phyloP scores from a whole-genome alignment of 1,140 invertebrate species.

The Heliconius himera region DNA sequence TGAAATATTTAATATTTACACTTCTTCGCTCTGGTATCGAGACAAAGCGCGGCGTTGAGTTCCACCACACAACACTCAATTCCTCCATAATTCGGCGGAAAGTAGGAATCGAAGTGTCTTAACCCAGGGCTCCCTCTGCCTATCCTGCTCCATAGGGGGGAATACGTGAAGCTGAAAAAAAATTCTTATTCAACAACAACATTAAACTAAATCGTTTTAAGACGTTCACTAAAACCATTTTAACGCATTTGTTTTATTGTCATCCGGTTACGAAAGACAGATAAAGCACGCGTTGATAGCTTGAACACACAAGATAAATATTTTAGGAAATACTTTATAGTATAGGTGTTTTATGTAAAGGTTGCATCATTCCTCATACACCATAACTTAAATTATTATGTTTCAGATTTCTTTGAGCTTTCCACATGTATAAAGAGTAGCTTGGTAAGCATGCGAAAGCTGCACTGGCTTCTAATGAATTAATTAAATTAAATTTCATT shows the following conservation, averaged over 20 bases:
- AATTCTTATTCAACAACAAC: background rate
- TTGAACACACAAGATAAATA: conserved; percentile 34
- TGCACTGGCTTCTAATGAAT: too few relatives aligned
- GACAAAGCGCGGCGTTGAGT: too few relatives aligned
- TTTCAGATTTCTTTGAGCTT: background rate
- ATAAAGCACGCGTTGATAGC: conserved; percentile 39
- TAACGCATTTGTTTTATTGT: conserved; percentile 33
- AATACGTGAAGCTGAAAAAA: background rate
- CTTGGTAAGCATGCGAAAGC: too few relatives aligned
- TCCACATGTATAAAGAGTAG: too few relatives aligned
- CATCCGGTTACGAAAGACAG: conserved; percentile 39
- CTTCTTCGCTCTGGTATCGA: too few relatives aligned
- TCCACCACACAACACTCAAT: too few relatives aligned
- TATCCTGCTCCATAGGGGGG: too few relatives aligned
- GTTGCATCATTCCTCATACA: background rate
- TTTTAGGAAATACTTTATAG: conserved; percentile 17
- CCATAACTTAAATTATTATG: background rate
- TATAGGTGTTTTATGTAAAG: conserved; percentile 7
- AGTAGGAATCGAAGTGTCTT: too few relatives aligned
- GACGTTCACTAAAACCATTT: background rate
- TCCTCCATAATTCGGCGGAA: too few relatives aligned
- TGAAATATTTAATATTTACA: too few relatives aligned
- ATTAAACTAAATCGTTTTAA: background rate
- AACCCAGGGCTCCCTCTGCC: too few relatives aligned
- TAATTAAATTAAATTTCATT: too few relatives aligned